Evolutionary conservation across 2,888 invertebrate species (phyloP).

Genomic region (Aradus depressus): DNA sequence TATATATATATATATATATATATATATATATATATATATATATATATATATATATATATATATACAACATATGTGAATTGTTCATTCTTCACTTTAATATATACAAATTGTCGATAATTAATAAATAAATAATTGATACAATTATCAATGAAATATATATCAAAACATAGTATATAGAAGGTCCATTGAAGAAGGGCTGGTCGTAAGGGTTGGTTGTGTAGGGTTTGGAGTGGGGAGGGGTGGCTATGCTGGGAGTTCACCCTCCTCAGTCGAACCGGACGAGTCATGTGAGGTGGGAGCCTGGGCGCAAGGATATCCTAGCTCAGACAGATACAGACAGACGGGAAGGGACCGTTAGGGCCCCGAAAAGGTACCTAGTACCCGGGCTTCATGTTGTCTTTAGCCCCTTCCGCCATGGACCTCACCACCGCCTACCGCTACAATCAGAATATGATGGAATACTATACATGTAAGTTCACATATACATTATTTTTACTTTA

Average conservation of each 20-base stretch:
- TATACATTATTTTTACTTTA: too few relatives aligned
- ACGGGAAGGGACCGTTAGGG: neutral
- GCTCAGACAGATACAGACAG: neutral
- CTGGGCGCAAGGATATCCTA: neutral
- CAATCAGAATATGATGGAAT: constrained; percentile 98
- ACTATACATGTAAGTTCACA: constrained; percentile 81
- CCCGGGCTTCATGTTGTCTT: constrained; percentile 24
- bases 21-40: too few relatives aligned
- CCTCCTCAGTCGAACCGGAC: neutral
- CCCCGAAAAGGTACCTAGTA: neutral
- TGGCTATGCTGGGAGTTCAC: neutral
- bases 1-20: too few relatives aligned
- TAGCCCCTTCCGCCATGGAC: constrained; percentile 54
- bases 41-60: too few relatives aligned
- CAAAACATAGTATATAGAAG: too few relatives aligned
- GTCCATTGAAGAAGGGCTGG: too few relatives aligned
- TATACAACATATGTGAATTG: too few relatives aligned
- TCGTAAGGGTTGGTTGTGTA: too few relatives aligned
- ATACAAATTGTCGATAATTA: too few relatives aligned
- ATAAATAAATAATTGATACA: too few relatives aligned
- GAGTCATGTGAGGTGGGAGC: neutral
- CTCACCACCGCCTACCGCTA: constrained; percentile 88
- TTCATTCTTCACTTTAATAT: too few relatives aligned
- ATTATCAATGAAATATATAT: too few relatives aligned
- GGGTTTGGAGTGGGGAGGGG: constrained; percentile 7